Conservation (phyloP, 2,888 invertebrate genomes). For the Mongoloraphidia duomilia region DNA sequence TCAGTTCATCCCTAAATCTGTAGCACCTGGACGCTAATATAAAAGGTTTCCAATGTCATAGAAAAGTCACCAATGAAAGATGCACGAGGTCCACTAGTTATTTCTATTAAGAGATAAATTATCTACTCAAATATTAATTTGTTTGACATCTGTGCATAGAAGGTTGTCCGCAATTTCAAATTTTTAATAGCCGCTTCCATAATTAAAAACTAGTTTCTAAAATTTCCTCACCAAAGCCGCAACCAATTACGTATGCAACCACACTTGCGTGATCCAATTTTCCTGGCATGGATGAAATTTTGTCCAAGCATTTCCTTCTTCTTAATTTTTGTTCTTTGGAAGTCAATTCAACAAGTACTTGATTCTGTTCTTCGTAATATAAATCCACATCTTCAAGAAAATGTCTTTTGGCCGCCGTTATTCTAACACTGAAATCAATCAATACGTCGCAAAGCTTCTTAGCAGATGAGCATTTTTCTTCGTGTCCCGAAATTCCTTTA, state of each 20-base stretch:
- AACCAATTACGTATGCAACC: conserved; percentile 62
- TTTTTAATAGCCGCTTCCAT: too few species aligned
- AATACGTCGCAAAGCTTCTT: conserved; percentile 54
- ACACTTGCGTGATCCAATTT: conserved; percentile 82
- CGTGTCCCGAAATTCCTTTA: conserved; percentile 48
- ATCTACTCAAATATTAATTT: too few species aligned
- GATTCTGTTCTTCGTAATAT: conserved; percentile 45
- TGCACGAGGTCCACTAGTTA: too few species aligned
- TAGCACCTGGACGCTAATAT: too few species aligned
- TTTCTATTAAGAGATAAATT: too few species aligned
- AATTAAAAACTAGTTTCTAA: too few species aligned
- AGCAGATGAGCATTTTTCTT: conserved; percentile 45
- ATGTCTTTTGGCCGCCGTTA: conserved; percentile 68
- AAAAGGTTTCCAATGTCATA: too few species aligned
- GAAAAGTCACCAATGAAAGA: too few species aligned
- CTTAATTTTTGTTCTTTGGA: conserved; percentile 50
- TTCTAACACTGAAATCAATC: conserved; percentile 61
- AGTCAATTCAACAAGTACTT: conserved; percentile 40
- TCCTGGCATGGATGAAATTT: conserved; percentile 58
- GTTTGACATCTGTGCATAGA: too few species aligned
- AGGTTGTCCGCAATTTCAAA: too few species aligned
- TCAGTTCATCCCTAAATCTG: too few species aligned
- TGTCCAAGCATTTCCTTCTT: conserved; percentile 54
- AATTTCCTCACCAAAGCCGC: conserved; percentile 1
- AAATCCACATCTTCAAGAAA: conserved; percentile 70